A percentile compares a stretch with the other conserved stretches of the same genome.
These are phyloP conservation scores for Neomonachus schauinslandi DNA, from an alignment of 2,113 vertebrate species.

Conservation along the genomic window DNA sequence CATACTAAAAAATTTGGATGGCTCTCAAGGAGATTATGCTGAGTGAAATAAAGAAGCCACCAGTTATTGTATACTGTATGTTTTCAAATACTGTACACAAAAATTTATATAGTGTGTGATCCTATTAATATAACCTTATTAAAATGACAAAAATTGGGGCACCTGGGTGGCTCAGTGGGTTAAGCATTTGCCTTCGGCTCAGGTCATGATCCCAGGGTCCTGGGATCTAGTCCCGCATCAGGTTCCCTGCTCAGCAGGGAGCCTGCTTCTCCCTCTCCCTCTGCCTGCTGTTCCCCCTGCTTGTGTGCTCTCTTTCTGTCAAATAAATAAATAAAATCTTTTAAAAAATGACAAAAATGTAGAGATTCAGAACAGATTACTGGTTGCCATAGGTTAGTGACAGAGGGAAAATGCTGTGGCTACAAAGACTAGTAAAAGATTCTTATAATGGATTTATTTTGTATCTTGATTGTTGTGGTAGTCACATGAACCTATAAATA, in stretches of 20 bases:
- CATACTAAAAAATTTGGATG: neutral
- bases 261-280: no score
- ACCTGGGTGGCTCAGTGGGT: no score
- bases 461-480: neutral
- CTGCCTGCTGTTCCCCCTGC: no score
- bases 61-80: neutral
- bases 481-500: neutral
- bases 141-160: neutral
- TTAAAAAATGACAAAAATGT: neutral
- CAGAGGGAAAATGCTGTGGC: neutral
- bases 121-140: neutral
- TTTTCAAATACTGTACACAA: neutral
- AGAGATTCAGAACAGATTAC: neutral
- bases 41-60: neutral
- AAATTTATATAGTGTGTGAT: neutral
- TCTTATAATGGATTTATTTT: neutral
- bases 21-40: neutral
- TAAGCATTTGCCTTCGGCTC: no score
- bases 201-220: no score
- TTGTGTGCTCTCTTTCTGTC: no score
- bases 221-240: no score
- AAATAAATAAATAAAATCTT: no score
- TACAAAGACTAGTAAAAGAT: neutral
- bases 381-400: neutral
- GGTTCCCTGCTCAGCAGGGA: no score